Percentiles rank a stretch among this genome's conserved stretches.
phyloP scores from a whole-genome alignment of 2,888 invertebrate genomes.

The Orchestes rusci region DNA sequence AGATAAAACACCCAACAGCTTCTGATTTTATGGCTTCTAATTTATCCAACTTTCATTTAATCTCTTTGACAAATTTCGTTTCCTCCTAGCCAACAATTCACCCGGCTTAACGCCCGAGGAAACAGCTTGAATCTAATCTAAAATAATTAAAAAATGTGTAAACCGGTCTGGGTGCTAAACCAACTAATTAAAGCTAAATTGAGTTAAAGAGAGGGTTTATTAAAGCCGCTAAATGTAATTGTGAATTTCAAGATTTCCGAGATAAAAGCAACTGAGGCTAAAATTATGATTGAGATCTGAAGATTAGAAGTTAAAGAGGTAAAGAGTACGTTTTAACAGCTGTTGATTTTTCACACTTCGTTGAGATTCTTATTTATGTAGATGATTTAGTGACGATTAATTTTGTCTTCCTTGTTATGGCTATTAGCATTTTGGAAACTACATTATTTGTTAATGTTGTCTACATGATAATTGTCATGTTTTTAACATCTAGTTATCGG shows the following conservation, averaged over 20 bases:
- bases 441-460: too few relatives aligned
- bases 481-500: too few relatives aligned
- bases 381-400: background rate
- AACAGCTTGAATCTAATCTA: conserved; percentile 15
- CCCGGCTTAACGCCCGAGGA: too few relatives aligned
- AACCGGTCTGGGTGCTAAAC: conserved; percentile 10
- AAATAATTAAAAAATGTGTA: conserved; percentile 18
- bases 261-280: conserved; percentile 15
- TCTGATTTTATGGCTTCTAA: too few relatives aligned
- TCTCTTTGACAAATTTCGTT: too few relatives aligned
- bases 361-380: conserved; percentile 5
- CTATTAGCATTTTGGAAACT: too few relatives aligned
- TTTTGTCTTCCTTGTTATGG: too few relatives aligned
- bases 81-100: too few relatives aligned
- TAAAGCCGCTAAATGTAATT: conserved; percentile 12
- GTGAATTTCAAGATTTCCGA: conserved; percentile 17
- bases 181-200: conserved; percentile 18
- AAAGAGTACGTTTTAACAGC: conserved; percentile 12
- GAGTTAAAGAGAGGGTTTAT: conserved; percentile 13
- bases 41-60: too few relatives aligned
- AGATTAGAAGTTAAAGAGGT: conserved; percentile 11
- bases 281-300: conserved; percentile 15
- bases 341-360: conserved; percentile 10
- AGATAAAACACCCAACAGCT: too few relatives aligned
- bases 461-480: too few relatives aligned